Evolutionary conservation across 1,140 invertebrate genomes (phyloP).

Genomic region (Samia ricini): DNA sequence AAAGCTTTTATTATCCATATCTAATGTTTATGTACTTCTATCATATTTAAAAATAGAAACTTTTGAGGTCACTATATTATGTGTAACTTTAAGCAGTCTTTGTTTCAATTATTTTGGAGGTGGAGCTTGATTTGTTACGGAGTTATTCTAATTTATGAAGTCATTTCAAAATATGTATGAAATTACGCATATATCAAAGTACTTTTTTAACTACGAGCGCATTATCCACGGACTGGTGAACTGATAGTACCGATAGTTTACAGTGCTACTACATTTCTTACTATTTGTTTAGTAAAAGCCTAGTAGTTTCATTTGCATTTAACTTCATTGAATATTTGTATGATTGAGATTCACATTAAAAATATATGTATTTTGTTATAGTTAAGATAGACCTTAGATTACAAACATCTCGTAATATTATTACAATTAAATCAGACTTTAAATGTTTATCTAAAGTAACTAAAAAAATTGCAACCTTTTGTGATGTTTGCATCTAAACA

Average conservation of each 20-base stretch:
- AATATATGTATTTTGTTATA: no score
- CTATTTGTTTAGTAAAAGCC: constrained; percentile 16
- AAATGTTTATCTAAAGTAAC: not conserved
- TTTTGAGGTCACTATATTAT: constrained; percentile 6
- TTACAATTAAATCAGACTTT: not conserved
- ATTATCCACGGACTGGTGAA: constrained; percentile 34
- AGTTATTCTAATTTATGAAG: not conserved
- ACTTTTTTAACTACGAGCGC: constrained; percentile 21
- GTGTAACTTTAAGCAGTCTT: not conserved
- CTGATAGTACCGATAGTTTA: constrained; percentile 34
- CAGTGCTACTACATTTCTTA: constrained; percentile 31
- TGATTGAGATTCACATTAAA: not conserved
- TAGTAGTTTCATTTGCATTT: not conserved
- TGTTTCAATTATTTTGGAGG: constrained; percentile 11
- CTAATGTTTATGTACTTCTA: constrained; percentile 35
- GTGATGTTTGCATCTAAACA: not conserved
- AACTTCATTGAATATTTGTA: not conserved
- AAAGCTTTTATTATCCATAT: constrained; percentile 38
- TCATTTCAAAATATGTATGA: constrained; percentile 6
- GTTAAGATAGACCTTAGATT: not conserved
- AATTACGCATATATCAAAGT: constrained; percentile 1
- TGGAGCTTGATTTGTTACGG: constrained; percentile 8
- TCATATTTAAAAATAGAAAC: not conserved
- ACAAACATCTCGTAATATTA: not conserved
- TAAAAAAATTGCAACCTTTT: not conserved